These are phyloP conservation scores for Drosophila navojoa DNA, from an alignment of 1,140 invertebrate species.

Conservation along the genomic window DNA sequence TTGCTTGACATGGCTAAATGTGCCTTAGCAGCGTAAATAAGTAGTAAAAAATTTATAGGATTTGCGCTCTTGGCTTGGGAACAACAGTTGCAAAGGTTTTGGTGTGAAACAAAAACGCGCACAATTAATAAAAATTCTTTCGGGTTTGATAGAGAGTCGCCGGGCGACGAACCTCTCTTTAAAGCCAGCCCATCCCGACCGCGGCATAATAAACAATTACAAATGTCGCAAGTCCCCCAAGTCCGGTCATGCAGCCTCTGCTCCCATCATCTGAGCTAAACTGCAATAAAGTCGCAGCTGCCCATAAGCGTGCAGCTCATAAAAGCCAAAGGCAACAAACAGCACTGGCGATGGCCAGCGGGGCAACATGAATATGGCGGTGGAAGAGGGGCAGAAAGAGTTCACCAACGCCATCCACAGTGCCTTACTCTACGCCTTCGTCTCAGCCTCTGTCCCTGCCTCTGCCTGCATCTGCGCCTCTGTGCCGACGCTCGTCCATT, in stretches of 20 bases:
- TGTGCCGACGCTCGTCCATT: constrained; percentile 62
- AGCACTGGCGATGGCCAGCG: constrained; percentile 31
- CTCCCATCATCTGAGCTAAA: constrained; percentile 21
- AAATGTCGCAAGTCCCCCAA: constrained; percentile 51
- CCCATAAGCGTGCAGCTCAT: constrained; percentile 70
- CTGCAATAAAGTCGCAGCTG: constrained; percentile 62
- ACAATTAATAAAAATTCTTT: constrained; percentile 70
- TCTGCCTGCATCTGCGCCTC: background rate
- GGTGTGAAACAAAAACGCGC: constrained; percentile 48
- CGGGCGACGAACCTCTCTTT: constrained; percentile 13
- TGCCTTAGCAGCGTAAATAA: constrained; percentile 81
- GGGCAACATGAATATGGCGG: constrained; percentile 16
- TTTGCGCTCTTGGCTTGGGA: constrained; percentile 50
- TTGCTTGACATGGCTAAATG: constrained; percentile 81
- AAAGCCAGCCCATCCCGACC: constrained; percentile 38
- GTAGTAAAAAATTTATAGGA: constrained; percentile 82
- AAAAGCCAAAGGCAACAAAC: constrained; percentile 71
- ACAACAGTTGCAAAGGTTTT: constrained; percentile 69
- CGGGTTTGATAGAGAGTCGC: background rate
- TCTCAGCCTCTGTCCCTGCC: background rate
- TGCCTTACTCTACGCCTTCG: background rate
- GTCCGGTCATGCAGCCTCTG: background rate
- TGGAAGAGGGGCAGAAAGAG: background rate
- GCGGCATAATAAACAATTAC: constrained; percentile 72
- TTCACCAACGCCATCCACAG: background rate